Base-by-base conservation (phyloP, 2,113 vertebrate species). In the Aythya baeri region DNA sequence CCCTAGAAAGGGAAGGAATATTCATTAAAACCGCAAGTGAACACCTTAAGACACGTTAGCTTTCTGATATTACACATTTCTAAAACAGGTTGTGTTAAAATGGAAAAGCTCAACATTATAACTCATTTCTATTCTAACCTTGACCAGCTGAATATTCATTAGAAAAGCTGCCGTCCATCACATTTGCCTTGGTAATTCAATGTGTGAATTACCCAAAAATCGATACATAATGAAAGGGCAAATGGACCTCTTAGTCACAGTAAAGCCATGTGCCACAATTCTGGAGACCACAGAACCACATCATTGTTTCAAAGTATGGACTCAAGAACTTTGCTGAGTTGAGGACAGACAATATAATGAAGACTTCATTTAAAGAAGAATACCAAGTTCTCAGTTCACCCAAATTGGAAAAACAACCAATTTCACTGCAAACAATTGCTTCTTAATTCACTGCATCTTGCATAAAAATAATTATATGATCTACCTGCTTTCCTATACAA, bases 1-100 rank as follows among this genome's bases (percentile, higher is more conserved):
- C 99, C 99, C 99, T 99, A 93, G n/a, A 97, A 89, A 97, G 70
- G 72, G 58, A 95, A 97, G 1, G 14, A 41, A 77, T 63, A 85
- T 44, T 76, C 5, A 67, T 93, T 96, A 96, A n/a, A 86, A 25
- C 23, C 27, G 13, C 38, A 66, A 68, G 34, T 49, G 61, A 43
- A 73, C 5, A 83, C 21, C 14, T 74, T 70, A 65, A 0, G 5
- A 94, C 41, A 41, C 7, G 20, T 9, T 16, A 58, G 31, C 16
- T 55, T 83, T 65, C n/a, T 57, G 76, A 68, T 29, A 34, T 0
- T 1, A 92, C 27, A 83, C 1, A 1, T n/a, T 68, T 77, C 66
- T 65, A 50, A 74, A 3, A 71, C 5, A 20, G 6, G 8, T 54
- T 32, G 83, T 2, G 13, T 16, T 38, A 71, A 91, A 83, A 5